Evolutionary conservation across 2,888 invertebrate species (phyloP).

Genomic region (Cephus rjabovi): DNA sequence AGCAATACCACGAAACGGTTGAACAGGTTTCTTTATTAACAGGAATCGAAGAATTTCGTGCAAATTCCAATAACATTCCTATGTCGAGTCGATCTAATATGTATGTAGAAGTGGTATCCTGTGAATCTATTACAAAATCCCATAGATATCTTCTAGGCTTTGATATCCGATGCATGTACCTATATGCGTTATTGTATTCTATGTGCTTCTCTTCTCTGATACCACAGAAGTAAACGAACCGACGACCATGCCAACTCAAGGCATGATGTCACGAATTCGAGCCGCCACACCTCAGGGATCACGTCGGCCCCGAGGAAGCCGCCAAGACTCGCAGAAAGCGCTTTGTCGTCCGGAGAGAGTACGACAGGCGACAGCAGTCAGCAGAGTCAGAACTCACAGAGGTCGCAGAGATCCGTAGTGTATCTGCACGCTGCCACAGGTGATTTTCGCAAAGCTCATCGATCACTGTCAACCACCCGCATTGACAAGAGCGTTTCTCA

Average conservation of each 20-base stretch:
- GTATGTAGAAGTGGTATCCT: not conserved
- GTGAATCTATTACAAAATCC: not conserved
- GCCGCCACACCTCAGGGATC: constrained; percentile 55
- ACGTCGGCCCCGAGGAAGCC: constrained; percentile 55
- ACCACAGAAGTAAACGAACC: constrained; percentile 50
- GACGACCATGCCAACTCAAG: constrained; percentile 55
- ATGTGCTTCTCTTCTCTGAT: not conserved
- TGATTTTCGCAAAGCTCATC: constrained; percentile 49
- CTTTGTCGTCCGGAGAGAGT: constrained; percentile 64
- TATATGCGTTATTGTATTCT: not conserved
- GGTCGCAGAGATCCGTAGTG: constrained; percentile 84
- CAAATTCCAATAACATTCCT: too few species aligned
- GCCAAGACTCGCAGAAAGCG: constrained; percentile 59
- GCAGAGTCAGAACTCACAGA: constrained; percentile 68
- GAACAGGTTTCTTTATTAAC: too few species aligned
- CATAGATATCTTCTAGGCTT: not conserved
- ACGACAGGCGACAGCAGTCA: constrained; percentile 73
- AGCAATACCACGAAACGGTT: too few species aligned
- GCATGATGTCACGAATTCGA: constrained; percentile 56
- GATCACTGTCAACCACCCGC: not conserved
- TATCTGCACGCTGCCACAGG: constrained; percentile 88
- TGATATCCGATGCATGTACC: not conserved
- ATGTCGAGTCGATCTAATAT: too few species aligned
- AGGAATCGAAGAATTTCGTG: too few species aligned
- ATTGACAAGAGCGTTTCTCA: not conserved